phyloP scores from a whole-genome alignment of 2,113 vertebrate genomes.

The Dasyornis broadbenti region DNA sequence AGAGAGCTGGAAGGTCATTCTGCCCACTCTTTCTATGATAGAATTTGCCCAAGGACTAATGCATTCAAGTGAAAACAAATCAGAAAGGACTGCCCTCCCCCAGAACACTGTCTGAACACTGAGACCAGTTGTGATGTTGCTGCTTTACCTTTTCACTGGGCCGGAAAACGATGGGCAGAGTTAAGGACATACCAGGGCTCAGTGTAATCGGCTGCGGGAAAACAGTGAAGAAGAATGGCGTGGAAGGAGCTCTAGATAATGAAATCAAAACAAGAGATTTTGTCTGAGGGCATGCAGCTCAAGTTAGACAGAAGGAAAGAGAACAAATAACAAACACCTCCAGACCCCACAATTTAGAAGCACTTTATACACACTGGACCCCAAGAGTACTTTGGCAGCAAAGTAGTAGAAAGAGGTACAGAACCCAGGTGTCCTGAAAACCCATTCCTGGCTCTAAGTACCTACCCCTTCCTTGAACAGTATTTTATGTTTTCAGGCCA shows the following conservation, averaged over 20 bases:
- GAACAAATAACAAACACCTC: background rate
- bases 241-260: conserved; percentile 78
- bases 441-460: background rate
- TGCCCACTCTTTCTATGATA: background rate
- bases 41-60: background rate
- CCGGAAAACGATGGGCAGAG: conserved; percentile 82
- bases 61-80: background rate
- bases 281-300: background rate
- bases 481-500: background rate
- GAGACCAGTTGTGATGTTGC: background rate
- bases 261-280: background rate
- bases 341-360: background rate
- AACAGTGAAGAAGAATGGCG: conserved; percentile 79
- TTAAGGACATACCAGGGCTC: conserved; percentile 83
- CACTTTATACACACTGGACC: background rate
- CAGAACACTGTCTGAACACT: background rate
- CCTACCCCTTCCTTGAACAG: background rate
- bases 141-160: conserved; percentile 83
- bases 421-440: background rate
- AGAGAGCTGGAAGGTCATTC: background rate
- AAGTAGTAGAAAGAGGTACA: background rate
- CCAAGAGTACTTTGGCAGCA: background rate
- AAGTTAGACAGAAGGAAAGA: background rate
- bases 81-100: background rate
- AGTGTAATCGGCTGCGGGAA: conserved; percentile 77